Evolutionary conservation across 2,113 vertebrate genomes (phyloP).

Genomic region (Tinamus guttatus): DNA sequence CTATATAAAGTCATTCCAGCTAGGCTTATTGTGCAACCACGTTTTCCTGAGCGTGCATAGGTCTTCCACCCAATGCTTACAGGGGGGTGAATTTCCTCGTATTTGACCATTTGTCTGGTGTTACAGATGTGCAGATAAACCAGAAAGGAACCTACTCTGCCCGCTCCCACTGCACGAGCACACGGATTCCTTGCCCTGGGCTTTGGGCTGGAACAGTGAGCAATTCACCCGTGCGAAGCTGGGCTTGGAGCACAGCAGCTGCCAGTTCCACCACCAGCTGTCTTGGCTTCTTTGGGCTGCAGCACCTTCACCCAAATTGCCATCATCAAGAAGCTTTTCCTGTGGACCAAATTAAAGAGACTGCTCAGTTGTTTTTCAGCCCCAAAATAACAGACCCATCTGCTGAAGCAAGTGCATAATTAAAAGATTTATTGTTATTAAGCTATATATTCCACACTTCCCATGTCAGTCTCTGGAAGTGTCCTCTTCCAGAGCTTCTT

Average conservation of each 20-base stretch:
- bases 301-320: slow-evolving; percentile 34
- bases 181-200: slow-evolving; percentile 21
- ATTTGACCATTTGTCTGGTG: slow-evolving; percentile 21
- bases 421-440: slow-evolving; percentile 47
- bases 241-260: slow-evolving; percentile 47
- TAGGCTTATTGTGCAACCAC: not conserved
- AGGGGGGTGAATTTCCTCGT: not conserved
- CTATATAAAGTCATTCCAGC: not conserved
- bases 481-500: slow-evolving; percentile 18
- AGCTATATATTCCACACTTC: slow-evolving; percentile 31
- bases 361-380: slow-evolving; percentile 51
- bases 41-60: not conserved
- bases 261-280: slow-evolving; percentile 38
- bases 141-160: slow-evolving; percentile 9
- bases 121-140: slow-evolving; percentile 11
- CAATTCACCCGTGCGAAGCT: slow-evolving; percentile 30
- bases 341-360: slow-evolving; percentile 27
- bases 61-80: not conserved
- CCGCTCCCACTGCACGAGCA: slow-evolving; percentile 40
- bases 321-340: not conserved
- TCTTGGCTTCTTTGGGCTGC: slow-evolving; percentile 4
- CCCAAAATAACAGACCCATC: slow-evolving; percentile 50
- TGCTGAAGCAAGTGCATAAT: slow-evolving; percentile 40
- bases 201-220: slow-evolving; percentile 20
- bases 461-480: slow-evolving; percentile 9